A percentile compares a stretch with the other conserved stretches of the same genome.
Evolutionary conservation across 2,113 vertebrate species (phyloP).

Genomic region (Clarias macrocephalus): DNA sequence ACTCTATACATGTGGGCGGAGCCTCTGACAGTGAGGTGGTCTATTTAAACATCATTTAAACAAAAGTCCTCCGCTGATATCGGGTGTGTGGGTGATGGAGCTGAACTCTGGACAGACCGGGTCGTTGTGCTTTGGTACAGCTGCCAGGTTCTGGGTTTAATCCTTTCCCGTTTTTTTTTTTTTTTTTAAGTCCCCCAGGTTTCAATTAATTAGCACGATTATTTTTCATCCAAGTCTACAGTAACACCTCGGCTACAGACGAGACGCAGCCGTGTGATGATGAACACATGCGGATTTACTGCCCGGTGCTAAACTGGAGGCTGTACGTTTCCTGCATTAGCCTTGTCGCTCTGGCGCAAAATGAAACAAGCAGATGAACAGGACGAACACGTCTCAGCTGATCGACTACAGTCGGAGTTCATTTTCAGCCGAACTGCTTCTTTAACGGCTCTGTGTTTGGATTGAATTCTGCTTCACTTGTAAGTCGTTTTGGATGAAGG

Average conservation of each 20-base stretch:
- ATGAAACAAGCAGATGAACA: not conserved
- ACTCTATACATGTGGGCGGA: not conserved
- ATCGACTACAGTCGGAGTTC: not conserved
- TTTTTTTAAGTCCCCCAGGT: not conserved
- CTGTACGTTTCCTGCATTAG: not conserved
- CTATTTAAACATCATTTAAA: not conserved
- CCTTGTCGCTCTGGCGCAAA: not conserved
- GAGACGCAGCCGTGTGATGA: not conserved
- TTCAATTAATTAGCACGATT: not conserved
- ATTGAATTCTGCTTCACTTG: constrained; percentile 29
- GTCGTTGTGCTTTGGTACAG: not conserved
- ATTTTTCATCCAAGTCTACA: not conserved
- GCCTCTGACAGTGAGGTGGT: not conserved
- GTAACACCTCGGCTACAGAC: not conserved
- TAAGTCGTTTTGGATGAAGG: constrained; percentile 15
- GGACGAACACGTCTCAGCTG: not conserved
- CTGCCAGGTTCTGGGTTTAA: not conserved
- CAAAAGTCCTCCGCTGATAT: not conserved
- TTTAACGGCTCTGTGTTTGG: not conserved
- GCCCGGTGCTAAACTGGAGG: not conserved
- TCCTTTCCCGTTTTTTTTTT: not conserved
- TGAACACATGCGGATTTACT: not conserved
- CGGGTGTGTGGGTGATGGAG: not conserved
- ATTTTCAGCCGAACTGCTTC: not conserved
- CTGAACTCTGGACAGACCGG: not conserved